Conservation (phyloP, 2,888 invertebrate species). For the Macrophya annulata region DNA sequence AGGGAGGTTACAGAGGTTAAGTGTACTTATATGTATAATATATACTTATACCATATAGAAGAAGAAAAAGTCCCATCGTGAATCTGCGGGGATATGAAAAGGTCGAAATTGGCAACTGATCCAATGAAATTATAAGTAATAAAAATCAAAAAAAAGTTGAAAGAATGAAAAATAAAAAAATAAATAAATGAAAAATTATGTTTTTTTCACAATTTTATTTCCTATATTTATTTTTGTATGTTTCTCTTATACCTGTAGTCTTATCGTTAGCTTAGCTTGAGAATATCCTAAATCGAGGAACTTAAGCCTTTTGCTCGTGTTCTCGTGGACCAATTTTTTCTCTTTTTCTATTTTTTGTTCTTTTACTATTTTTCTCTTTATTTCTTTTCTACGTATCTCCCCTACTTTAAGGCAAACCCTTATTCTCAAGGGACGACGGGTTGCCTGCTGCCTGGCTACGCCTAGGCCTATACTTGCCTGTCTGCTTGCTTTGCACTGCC, state of each 20-base stretch:
- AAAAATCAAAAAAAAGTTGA: background rate
- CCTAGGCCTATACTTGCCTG: background rate
- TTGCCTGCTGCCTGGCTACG: background rate
- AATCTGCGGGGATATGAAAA: background rate
- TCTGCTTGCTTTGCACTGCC: background rate
- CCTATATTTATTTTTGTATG: background rate
- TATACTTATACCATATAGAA: background rate
- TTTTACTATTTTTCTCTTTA: background rate
- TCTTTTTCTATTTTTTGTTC: slow-evolving; percentile 46
- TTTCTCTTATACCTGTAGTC: background rate
- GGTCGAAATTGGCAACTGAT: background rate
- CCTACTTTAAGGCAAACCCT: slow-evolving; percentile 31
- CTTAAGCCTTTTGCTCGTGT: slow-evolving; percentile 1
- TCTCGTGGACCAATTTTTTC: slow-evolving; percentile 42
- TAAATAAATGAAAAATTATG: background rate
- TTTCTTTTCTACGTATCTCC: slow-evolving; percentile 48
- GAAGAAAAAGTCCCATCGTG: background rate
- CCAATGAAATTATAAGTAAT: background rate
- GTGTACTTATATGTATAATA: too few species aligned
- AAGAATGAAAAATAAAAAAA: background rate
- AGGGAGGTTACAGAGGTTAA: too few species aligned
- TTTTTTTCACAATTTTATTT: background rate
- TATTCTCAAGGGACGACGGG: slow-evolving; percentile 9
- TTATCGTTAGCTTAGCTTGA: slow-evolving; percentile 1
- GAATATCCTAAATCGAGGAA: slow-evolving; percentile 5